These are phyloP conservation scores for Tachypleus tridentatus DNA, from an alignment of 1,140 invertebrate species.

Conservation along the genomic window DNA sequence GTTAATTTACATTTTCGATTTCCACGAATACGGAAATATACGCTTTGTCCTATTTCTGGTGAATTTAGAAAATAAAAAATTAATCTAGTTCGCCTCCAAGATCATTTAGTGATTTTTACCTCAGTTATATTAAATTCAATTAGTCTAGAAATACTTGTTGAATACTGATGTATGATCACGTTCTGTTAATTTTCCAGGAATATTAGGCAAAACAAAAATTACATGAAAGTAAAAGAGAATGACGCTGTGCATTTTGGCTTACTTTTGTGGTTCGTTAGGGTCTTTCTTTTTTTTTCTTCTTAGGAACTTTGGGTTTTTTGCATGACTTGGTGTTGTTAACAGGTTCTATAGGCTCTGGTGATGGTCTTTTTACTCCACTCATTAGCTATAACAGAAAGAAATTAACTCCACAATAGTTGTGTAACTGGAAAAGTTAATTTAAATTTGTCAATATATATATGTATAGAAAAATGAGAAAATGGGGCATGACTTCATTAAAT, in stretches of 20 bases:
- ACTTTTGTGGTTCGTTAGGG: conserved; percentile 91
- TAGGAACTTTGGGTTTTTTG: conserved; percentile 75
- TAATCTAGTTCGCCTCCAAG: not conserved
- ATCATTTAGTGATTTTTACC: not conserved
- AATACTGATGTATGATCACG: not conserved
- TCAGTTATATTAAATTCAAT: not conserved
- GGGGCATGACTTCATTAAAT: not conserved
- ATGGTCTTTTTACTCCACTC: conserved; percentile 49
- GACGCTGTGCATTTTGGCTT: conserved; percentile 33
- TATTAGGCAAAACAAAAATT: not conserved
- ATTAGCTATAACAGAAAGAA: conserved; percentile 13
- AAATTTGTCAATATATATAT: too few species aligned
- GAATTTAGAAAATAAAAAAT: not conserved
- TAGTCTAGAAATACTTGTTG: not conserved
- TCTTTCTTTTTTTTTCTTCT: conserved; percentile 85
- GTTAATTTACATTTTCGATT: too few species aligned
- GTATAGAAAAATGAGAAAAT: too few species aligned
- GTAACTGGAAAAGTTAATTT: too few species aligned
- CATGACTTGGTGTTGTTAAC: conserved; percentile 6
- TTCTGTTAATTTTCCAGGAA: not conserved
- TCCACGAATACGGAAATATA: too few species aligned
- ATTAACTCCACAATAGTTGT: not conserved
- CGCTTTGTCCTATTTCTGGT: too few species aligned
- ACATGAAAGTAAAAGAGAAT: not conserved
- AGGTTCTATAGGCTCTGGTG: conserved; percentile 57